Percentiles rank a stretch among this genome's conserved stretches.
These are phyloP conservation scores for Caligus rogercresseyi DNA, from an alignment of 1,140 invertebrate species.

Conservation along the genomic window DNA sequence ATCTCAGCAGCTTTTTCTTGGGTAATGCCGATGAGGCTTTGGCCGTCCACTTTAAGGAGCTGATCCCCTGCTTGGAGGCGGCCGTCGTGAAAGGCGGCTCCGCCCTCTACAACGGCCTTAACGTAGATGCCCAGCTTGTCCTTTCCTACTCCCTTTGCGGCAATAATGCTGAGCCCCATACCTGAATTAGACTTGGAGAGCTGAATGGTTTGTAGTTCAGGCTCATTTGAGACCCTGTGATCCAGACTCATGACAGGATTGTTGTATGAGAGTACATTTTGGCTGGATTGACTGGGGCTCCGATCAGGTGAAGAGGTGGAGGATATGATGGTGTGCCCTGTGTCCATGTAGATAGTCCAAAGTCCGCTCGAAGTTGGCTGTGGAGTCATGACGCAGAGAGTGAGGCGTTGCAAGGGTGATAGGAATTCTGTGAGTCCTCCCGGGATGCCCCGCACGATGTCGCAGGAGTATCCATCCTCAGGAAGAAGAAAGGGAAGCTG, in stretches of 20 bases:
- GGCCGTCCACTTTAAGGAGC: conserved; percentile 85
- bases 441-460: conserved; percentile 78
- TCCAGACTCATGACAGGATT: not conserved
- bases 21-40: conserved; percentile 85
- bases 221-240: conserved; percentile 31
- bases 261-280: conserved; percentile 7
- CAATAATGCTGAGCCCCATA: conserved; percentile 83
- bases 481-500: conserved; percentile 78
- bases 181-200: conserved; percentile 75
- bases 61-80: conserved; percentile 90
- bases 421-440: conserved; percentile 28
- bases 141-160: conserved; percentile 47
- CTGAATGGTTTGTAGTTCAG: conserved; percentile 63
- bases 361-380: conserved; percentile 74
- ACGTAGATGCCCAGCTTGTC: conserved; percentile 78
- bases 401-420: conserved; percentile 26
- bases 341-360: conserved; percentile 83
- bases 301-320: conserved; percentile 10
- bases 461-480: conserved; percentile 94
- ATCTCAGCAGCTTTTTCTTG: conserved; percentile 83
- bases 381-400: conserved; percentile 66
- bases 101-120: conserved; percentile 87
- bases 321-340: conserved; percentile 20
- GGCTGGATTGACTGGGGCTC: not conserved
- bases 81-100: conserved; percentile 71